Evolutionary conservation across 2,888 invertebrate genomes (phyloP).

Genomic region (Eilema griseolum): DNA sequence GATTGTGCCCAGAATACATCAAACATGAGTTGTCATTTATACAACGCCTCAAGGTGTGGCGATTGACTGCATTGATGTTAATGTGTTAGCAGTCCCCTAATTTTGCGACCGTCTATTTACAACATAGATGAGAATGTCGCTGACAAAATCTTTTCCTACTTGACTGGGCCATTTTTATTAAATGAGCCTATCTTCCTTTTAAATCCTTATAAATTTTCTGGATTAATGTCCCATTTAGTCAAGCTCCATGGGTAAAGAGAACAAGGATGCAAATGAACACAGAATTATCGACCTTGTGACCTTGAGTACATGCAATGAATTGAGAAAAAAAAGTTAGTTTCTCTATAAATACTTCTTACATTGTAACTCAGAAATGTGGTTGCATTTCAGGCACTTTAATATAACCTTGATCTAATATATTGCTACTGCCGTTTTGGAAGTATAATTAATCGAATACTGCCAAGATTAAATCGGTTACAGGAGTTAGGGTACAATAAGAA

Average conservation of each 20-base stretch:
- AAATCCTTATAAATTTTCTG: slow-evolving; percentile 28
- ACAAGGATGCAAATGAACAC: slow-evolving; percentile 3
- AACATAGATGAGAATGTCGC: background rate
- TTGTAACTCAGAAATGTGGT: slow-evolving; percentile 10
- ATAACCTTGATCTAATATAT: slow-evolving; percentile 21
- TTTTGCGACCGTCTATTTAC: background rate
- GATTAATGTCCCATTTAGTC: slow-evolving; percentile 33
- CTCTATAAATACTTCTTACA: slow-evolving; percentile 20
- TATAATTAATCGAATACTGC: slow-evolving; percentile 20
- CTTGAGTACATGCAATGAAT: slow-evolving; percentile 31
- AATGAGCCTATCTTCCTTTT: slow-evolving; percentile 1
- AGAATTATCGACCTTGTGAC: slow-evolving; percentile 26
- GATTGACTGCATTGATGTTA: background rate
- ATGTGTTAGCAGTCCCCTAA: background rate
- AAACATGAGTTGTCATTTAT: background rate
- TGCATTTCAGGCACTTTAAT: slow-evolving; percentile 24
- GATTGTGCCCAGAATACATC: background rate
- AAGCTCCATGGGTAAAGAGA: background rate
- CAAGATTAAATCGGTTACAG: slow-evolving; percentile 28
- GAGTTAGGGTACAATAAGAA: slow-evolving; percentile 30
- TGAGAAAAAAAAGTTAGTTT: slow-evolving; percentile 32
- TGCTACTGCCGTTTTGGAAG: background rate
- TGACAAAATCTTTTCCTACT: background rate
- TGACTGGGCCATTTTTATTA: slow-evolving; percentile 1
- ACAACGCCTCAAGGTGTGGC: background rate